Conservation (phyloP, 2,888 invertebrate species). For the Morpho helenor region DNA sequence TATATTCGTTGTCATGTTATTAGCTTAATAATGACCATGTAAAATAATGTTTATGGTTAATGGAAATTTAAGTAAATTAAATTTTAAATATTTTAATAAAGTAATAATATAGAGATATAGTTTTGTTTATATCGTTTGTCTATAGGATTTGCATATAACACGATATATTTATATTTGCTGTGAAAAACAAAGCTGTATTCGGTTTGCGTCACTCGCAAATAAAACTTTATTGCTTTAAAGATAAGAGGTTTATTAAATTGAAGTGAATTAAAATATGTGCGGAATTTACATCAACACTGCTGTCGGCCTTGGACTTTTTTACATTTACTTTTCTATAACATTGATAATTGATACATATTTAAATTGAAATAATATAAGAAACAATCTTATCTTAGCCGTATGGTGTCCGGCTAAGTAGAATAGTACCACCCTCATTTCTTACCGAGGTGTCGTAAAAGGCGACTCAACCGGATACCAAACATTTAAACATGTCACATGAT, state of each 20-base stretch:
- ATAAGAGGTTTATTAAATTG: slow-evolving; percentile 19
- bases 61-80: too few species aligned
- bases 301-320: slow-evolving; percentile 38
- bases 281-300: slow-evolving; percentile 33
- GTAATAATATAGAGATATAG: background rate
- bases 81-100: background rate
- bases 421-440: too few species aligned
- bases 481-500: too few species aligned
- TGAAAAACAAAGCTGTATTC: slow-evolving; percentile 7
- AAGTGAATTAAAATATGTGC: slow-evolving; percentile 25
- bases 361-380: background rate
- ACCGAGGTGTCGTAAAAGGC: background rate
- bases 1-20: too few species aligned
- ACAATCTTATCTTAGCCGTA: too few species aligned
- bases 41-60: too few species aligned
- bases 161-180: too few species aligned
- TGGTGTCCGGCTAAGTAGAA: background rate
- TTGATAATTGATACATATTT: slow-evolving; percentile 14
- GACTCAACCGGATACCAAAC: too few species aligned
- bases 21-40: too few species aligned
- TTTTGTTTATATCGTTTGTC: background rate
- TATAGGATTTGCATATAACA: too few species aligned
- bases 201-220: slow-evolving; percentile 13
- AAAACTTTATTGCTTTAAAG: slow-evolving; percentile 24
- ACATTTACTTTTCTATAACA: slow-evolving; percentile 34